These are phyloP conservation scores for Drosophila busckii DNA, from an alignment of 1,140 invertebrate genomes.

Conservation along the genomic window DNA sequence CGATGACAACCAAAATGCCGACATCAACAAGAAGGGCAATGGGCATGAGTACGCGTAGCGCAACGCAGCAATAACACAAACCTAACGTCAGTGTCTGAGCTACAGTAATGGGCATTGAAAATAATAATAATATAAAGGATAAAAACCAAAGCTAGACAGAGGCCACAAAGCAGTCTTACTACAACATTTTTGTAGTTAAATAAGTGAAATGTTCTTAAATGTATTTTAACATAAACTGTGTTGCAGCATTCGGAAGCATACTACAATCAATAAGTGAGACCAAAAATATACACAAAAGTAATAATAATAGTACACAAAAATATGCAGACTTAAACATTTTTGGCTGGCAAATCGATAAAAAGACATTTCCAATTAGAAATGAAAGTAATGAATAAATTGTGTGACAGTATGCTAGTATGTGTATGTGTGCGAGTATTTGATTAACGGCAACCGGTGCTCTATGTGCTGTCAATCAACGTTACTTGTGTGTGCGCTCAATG, in stretches of 20 bases:
- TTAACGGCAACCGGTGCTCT: conserved; percentile 34
- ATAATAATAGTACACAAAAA: conserved; percentile 15
- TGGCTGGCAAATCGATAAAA: conserved; percentile 66
- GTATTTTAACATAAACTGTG: conserved; percentile 1
- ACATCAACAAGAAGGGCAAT: conserved; percentile 47
- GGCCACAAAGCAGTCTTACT: conserved; percentile 48
- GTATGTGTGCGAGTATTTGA: conserved; percentile 59
- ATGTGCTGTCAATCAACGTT: conserved; percentile 66
- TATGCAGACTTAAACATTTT: conserved; percentile 30
- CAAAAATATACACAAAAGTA: conserved; percentile 2
- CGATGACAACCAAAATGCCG: conserved; percentile 61
- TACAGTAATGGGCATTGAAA: conserved; percentile 61
- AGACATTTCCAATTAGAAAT: conserved; percentile 6
- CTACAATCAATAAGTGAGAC: conserved; percentile 39
- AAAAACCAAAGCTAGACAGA: conserved; percentile 29
- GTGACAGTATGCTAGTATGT: conserved; percentile 15
- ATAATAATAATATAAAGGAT: neutral
- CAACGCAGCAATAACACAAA: conserved; percentile 68
- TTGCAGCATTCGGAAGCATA: conserved; percentile 3
- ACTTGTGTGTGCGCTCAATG: conserved; percentile 13
- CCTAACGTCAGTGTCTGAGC: conserved; percentile 38
- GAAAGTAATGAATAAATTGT: conserved; percentile 54
- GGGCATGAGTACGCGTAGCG: conserved; percentile 32
- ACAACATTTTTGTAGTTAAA: neutral
- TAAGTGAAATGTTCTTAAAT: conserved; percentile 7